Percentiles rank a stretch among this genome's conserved stretches.
These are phyloP conservation scores for Zoanthus gigantus DNA, from an alignment of 92 coral and sea anemone species.

Conservation along the genomic window DNA sequence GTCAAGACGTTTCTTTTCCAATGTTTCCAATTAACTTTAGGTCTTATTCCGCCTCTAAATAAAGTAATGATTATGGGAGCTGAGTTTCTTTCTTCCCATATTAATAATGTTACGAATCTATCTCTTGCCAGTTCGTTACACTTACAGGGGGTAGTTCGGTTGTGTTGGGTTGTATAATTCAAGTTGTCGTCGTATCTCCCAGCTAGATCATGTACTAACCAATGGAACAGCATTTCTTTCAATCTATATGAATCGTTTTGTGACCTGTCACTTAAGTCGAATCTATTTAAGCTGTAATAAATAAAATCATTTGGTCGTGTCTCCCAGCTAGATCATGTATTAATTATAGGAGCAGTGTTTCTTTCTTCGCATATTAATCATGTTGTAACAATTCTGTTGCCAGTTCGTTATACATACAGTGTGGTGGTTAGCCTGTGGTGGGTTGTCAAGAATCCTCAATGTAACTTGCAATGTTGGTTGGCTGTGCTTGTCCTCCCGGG, in stretches of 20 bases:
- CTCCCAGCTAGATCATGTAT: background rate
- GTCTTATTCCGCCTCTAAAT: too few relatives aligned
- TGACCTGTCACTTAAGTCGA: too few relatives aligned
- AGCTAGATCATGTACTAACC: too few relatives aligned
- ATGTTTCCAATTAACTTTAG: background rate
- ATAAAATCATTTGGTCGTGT: too few relatives aligned
- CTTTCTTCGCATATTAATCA: slow-evolving; percentile 29
- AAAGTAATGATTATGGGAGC: slow-evolving; percentile 50
- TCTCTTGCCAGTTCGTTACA: slow-evolving; percentile 60
- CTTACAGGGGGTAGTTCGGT: slow-evolving; percentile 56
- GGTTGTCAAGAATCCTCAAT: slow-evolving; percentile 68
- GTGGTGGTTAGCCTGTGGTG: slow-evolving; percentile 65
- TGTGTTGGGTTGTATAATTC: slow-evolving; percentile 42
- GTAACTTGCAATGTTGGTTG: slow-evolving; percentile 60
- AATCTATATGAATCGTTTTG: too few relatives aligned
- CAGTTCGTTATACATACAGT: slow-evolving; percentile 68
- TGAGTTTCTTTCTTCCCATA: slow-evolving; percentile 49
- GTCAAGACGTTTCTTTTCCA: slow-evolving; percentile 42
- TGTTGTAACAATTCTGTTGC: background rate
- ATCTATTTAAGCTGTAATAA: too few relatives aligned
- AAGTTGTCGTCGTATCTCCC: too few relatives aligned
- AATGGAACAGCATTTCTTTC: too few relatives aligned
- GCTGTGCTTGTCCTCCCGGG: slow-evolving; percentile 25
- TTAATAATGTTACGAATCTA: background rate
- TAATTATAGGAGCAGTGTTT: slow-evolving; percentile 55